phyloP scores from a whole-genome alignment of 2,888 invertebrate genomes.

The Amphiduros pacificus region DNA sequence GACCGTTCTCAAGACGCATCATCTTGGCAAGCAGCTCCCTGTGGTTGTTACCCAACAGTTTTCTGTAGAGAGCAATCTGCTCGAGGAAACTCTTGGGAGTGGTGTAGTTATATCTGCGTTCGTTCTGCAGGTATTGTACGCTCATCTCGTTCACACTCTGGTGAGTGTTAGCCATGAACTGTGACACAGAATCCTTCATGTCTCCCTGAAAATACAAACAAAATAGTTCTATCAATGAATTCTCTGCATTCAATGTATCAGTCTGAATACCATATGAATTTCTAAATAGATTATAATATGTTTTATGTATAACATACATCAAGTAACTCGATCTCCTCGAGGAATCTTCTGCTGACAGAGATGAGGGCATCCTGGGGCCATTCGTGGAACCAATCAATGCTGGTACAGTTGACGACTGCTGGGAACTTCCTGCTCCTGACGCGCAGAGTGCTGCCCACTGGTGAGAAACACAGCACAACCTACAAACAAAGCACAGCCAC shows the following conservation, averaged over 20 bases:
- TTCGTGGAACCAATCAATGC: slow-evolving; percentile 98
- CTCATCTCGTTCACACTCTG: slow-evolving; percentile 90
- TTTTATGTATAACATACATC: slow-evolving; percentile 67
- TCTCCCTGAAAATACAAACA: slow-evolving; percentile 62
- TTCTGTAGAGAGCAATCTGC: slow-evolving; percentile 89
- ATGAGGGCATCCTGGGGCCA: slow-evolving; percentile 97
- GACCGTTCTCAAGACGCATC: slow-evolving; percentile 85
- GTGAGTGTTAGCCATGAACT: slow-evolving; percentile 94
- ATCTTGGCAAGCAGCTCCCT: slow-evolving; percentile 86
- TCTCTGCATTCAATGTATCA: no score
- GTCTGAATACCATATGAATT: no score
- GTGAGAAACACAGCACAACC: slow-evolving; percentile 95
- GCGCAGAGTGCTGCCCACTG: slow-evolving; percentile 89
- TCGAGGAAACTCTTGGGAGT: slow-evolving; percentile 96
- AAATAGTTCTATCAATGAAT: no score
- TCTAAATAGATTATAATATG: no score
- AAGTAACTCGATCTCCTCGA: slow-evolving; percentile 77
- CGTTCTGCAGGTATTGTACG: slow-evolving; percentile 82
- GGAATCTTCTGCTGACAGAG: slow-evolving; percentile 86
- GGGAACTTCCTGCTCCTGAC: slow-evolving; percentile 94
- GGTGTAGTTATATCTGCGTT: slow-evolving; percentile 93
- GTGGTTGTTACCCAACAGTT: slow-evolving; percentile 80
- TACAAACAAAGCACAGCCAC: slow-evolving; percentile 61
- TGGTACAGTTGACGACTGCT: slow-evolving; percentile 91
- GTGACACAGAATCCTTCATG: slow-evolving; percentile 81